These are phyloP conservation scores for Micromussa lordhowensis DNA, from an alignment of 92 coral and sea anemone species.

Conservation along the genomic window DNA sequence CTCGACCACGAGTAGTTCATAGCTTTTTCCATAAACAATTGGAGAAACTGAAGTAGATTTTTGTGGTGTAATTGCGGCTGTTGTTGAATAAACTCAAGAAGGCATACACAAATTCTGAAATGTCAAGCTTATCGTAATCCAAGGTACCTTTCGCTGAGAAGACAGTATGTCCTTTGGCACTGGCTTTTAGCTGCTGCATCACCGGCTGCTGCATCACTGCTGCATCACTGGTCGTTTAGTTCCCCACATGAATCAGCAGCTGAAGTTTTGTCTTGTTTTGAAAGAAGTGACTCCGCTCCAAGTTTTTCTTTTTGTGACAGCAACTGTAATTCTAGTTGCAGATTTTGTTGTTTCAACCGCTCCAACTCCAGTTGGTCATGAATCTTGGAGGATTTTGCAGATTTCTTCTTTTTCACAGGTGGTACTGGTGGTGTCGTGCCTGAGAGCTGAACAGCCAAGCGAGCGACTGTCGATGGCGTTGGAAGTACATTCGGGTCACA, in stretches of 20 bases:
- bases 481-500: neutral
- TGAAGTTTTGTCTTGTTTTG: neutral
- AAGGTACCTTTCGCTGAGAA: too few relatives aligned
- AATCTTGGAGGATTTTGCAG: constrained; percentile 19
- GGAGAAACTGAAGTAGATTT: too few relatives aligned
- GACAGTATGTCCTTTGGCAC: too few relatives aligned
- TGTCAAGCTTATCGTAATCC: too few relatives aligned
- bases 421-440: neutral
- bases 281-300: neutral
- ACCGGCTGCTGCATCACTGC: neutral
- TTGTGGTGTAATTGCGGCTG: too few relatives aligned
- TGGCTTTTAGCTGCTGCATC: too few relatives aligned
- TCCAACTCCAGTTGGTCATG: constrained; percentile 15
- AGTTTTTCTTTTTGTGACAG: constrained; percentile 15
- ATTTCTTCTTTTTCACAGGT: neutral
- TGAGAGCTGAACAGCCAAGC: too few relatives aligned
- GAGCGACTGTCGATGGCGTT: neutral
- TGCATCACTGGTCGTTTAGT: too few relatives aligned
- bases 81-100: too few relatives aligned
- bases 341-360: constrained; percentile 26
- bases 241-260: neutral
- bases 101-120: too few relatives aligned
- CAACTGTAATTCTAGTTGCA: constrained; percentile 20
- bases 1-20: too few relatives aligned
- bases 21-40: too few relatives aligned